These are phyloP conservation scores for Sarcophaga bullata DNA, from an alignment of 1,140 invertebrate genomes.

Conservation along the genomic window DNA sequence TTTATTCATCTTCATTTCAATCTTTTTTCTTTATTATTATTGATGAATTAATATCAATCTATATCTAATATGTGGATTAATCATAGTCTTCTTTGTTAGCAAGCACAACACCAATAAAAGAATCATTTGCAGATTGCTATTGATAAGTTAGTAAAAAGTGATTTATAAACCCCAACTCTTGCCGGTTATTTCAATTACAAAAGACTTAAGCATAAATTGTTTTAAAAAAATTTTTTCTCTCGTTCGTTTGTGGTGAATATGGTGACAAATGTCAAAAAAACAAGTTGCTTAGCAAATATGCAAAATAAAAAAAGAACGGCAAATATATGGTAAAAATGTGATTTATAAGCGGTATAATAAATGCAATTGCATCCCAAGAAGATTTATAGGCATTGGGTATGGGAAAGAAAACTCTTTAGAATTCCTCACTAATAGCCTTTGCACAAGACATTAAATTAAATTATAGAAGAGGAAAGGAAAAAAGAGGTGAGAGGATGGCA, in stretches of 20 bases:
- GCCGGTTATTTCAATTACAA: neutral
- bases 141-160: neutral
- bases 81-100: neutral
- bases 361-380: slow-evolving; percentile 9
- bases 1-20: neutral
- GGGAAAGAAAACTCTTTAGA: neutral
- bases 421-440: too few species aligned
- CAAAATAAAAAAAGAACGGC: too few species aligned
- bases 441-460: too few species aligned
- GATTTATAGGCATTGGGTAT: slow-evolving; percentile 4
- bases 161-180: neutral
- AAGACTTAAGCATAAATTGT: neutral
- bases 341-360: slow-evolving; percentile 21
- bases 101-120: too few species aligned
- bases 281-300: neutral
- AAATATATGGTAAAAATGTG: neutral
- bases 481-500: too few species aligned
- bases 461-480: too few species aligned
- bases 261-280: slow-evolving; percentile 20
- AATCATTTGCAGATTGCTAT: neutral
- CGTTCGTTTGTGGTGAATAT: neutral
- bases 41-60: neutral
- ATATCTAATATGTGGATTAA: neutral
- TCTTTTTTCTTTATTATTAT: neutral
- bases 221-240: neutral